Percentiles rank a stretch among this genome's conserved stretches.
phyloP scores from a whole-genome alignment of 2,888 invertebrate species.

The Leistus spinibarbis region DNA sequence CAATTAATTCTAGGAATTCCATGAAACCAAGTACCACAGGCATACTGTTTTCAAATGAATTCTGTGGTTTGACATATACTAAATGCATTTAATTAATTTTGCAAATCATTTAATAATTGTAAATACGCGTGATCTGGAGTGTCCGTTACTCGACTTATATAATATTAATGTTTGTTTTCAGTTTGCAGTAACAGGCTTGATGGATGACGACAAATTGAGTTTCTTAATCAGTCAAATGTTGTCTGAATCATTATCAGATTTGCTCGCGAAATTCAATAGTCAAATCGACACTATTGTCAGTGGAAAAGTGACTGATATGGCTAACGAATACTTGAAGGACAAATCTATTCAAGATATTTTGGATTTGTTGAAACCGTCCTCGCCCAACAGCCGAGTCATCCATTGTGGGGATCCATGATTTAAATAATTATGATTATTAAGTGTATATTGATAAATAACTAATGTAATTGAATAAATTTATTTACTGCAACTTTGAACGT shows the following conservation, averaged over 20 bases:
- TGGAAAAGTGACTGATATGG: neutral
- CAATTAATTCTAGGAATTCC: neutral
- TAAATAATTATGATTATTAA: neutral
- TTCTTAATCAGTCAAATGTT: slow-evolving; percentile 17
- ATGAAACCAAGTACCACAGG: neutral
- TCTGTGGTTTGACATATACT: neutral
- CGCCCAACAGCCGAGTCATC: slow-evolving; percentile 3
- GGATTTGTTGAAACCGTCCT: slow-evolving; percentile 1
- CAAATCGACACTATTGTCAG: neutral
- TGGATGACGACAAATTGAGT: slow-evolving; percentile 10
- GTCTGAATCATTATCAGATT: slow-evolving; percentile 3
- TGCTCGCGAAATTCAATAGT: neutral
- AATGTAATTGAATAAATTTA: neutral
- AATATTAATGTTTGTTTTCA: slow-evolving; percentile 2
- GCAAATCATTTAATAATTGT: too few relatives aligned
- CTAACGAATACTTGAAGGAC: neutral
- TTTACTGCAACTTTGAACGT: too few relatives aligned
- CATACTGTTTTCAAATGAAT: neutral
- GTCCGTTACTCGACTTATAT: too few relatives aligned
- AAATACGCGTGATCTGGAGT: too few relatives aligned
- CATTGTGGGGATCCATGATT: slow-evolving; percentile 10
- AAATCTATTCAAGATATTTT: slow-evolving; percentile 19
- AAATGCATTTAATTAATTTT: too few relatives aligned
- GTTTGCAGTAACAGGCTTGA: slow-evolving; percentile 17
- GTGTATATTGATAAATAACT: neutral